Percentiles rank a stretch among this genome's conserved stretches.
Evolutionary conservation across 2,888 invertebrate species (phyloP).

Genomic region (Ophraella communa): DNA sequence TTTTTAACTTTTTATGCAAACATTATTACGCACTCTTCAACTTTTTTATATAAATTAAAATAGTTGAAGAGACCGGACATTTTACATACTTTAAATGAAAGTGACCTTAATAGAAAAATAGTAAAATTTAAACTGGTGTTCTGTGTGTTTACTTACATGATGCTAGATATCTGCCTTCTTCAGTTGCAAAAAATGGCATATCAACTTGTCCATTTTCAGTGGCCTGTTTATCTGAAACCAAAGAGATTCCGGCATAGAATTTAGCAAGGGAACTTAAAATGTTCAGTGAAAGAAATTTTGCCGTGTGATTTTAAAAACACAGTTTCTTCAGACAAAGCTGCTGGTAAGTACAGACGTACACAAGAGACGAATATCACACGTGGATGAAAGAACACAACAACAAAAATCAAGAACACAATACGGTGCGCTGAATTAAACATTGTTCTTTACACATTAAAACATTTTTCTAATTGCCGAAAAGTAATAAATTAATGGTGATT

Average conservation of each 20-base stretch:
- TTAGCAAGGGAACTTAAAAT: background rate
- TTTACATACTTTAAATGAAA: no score
- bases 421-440: conserved; percentile 17
- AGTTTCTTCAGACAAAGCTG: conserved; percentile 21
- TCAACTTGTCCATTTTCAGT: conserved; percentile 65
- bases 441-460: conserved; percentile 28
- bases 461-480: conserved; percentile 17
- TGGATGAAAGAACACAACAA: conserved; percentile 11
- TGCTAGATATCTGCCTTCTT: conserved; percentile 88
- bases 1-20: no score
- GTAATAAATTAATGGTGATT: conserved; percentile 19
- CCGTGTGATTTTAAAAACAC: conserved; percentile 23
- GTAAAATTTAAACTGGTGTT: no score
- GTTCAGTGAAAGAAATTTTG: conserved; percentile 27
- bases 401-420: conserved; percentile 4
- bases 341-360: conserved; percentile 18
- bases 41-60: no score
- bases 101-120: no score
- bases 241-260: conserved; percentile 33
- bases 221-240: conserved; percentile 56
- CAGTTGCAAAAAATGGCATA: conserved; percentile 84
- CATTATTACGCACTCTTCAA: no score
- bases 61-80: no score
- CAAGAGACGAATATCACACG: conserved; percentile 25
- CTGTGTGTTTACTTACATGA: conserved; percentile 71